These are phyloP conservation scores for Intellagama lesueurii DNA, from an alignment of 2,797 vertebrate genomes.

Conservation along the genomic window DNA sequence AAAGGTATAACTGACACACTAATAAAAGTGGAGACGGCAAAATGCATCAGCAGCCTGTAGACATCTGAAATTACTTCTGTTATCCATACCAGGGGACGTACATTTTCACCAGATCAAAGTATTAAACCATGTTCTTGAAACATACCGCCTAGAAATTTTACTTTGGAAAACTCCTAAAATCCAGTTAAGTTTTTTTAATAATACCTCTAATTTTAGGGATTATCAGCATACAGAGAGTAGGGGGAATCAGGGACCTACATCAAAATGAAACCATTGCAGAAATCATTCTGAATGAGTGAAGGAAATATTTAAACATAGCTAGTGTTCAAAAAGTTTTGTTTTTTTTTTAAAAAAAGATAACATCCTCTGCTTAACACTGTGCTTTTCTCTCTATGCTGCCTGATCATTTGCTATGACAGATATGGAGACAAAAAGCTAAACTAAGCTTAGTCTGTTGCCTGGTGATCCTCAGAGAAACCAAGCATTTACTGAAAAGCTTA, in stretches of 20 bases:
- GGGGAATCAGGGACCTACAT: too few species aligned
- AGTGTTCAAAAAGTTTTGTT: not conserved
- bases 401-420: not conserved
- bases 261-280: not conserved
- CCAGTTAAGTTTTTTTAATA: not conserved
- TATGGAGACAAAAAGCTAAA: conserved; percentile 1
- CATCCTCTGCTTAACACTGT: not conserved
- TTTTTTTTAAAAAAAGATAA: too few species aligned
- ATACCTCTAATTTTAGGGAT: not conserved
- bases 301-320: not conserved
- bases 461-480: conserved; percentile 19
- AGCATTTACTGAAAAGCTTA: not conserved
- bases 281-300: not conserved
- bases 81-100: not conserved
- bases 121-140: not conserved
- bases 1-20: not conserved
- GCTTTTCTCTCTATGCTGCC: not conserved
- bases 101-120: not conserved
- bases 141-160: not conserved
- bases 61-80: not conserved
- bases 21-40: not conserved
- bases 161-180: not conserved
- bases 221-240: not conserved
- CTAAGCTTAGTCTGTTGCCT: conserved; percentile 9
- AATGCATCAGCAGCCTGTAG: not conserved